Base-by-base conservation (phyloP, 2,797 vertebrate genomes). In the Denticeps clupeoides region DNA sequence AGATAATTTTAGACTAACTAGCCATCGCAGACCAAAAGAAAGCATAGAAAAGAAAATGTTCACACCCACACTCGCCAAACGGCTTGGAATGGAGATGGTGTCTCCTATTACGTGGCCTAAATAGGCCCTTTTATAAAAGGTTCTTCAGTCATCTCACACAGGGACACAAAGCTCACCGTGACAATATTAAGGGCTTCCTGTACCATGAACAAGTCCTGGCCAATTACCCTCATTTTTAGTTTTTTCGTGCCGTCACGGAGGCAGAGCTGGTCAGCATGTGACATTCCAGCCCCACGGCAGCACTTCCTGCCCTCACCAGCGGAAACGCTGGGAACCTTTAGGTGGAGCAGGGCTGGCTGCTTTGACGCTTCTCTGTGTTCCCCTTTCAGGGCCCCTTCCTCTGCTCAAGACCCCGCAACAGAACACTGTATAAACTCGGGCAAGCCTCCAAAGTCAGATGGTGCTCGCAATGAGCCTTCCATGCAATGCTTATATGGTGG, bases 361-460 rank as follows among this genome's bases (percentile, higher is more conserved):
- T 51, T 54, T 29, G 45, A 32, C 32, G 32, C 22, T 9, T 29
- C 49, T 57, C 22, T 53, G 22, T 43, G 53, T 42, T 47, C 66
- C 71, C 67, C 49, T 55, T 46, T 19, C 45, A 25, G 62, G 78
- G 75, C 80, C 76, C 72, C 75, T 67, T 78, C 62, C 70, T 74
- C 60, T 58, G 62, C 47, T 56, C 12, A 11, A 48, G 47, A 47
- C 45, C 64, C 65, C 69, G 16, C 42, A 32, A 55, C 25, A 42
- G 50, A 62, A 40, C 45, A 53, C 52, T 11, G 45, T 18, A 19
- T 45, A 15, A 22, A 13, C 8, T 8, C 45, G 11, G n/a, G 31
- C 27, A 45, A 32, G 13, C 26, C 25, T 53, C 28, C 51, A 48
- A 44, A 53, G 25, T 19, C 26, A 49, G 15, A 27, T 55, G 24